Base-by-base conservation (phyloP, 1,140 invertebrate species). In the Cyrtorhinus lividipennis region DNA sequence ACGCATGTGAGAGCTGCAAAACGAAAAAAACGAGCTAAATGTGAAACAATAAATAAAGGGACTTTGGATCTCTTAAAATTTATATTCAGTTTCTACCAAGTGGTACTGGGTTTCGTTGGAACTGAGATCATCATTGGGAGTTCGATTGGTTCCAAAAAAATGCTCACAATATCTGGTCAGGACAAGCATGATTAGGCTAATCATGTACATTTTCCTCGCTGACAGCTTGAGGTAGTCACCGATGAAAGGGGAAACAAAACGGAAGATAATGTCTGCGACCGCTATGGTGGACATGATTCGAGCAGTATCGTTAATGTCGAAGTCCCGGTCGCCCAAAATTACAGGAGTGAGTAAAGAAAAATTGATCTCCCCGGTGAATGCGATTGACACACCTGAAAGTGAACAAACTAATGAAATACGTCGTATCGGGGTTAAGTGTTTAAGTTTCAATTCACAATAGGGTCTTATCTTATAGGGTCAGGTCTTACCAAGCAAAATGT, bases 331-430 rank as follows among this genome's bases (percentile, higher is more conserved):
- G 15, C 75, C 75, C 1, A 86, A 70, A 27, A 86, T 83, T 25
- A 84, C 82, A 20, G 84, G 82, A 1, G 81, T 78, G 12, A 85
- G 65, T 2, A 82, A 70, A 1, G 81, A 79, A 67, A 86, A 86
- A 68, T 84, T 86, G 1, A 83, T 76, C 69, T 86, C 84, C 0
- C 80, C 81, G 67, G 82, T 83, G 13, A 81, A 78, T 0, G 83
- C 83, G 1, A 85, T 69, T 0, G 82, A 82, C 62, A 86, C 72
- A 0, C 48, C 30, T 38, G 15, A 8, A 38, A 38, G 15, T n/a
- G n/a, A n/a, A n/a, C n/a, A n/a, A n/a, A n/a, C n/a, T n/a, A n/a
- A n/a, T n/a, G n/a, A n/a, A n/a, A n/a, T n/a, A n/a, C n/a, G n/a
- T n/a, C 83, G 82, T 8, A 83, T 59, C 74, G n/a, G n/a, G n/a